These are phyloP conservation scores for Platycnemis pennipes DNA, from an alignment of 2,888 invertebrate genomes.

Conservation along the genomic window DNA sequence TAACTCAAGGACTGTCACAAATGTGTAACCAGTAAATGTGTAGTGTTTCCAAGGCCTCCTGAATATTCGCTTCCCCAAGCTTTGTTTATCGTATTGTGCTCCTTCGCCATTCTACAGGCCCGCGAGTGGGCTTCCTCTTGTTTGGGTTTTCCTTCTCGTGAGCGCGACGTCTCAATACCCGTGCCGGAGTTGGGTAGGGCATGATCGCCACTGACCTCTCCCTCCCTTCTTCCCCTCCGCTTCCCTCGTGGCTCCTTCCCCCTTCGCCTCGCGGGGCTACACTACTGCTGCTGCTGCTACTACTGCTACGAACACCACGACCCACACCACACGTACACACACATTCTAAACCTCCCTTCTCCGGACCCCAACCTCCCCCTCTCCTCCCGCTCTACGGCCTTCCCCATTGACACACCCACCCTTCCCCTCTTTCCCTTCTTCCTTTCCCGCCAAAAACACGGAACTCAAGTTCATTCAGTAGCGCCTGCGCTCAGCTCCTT, in stretches of 20 bases:
- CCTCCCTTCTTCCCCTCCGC: constrained; percentile 18
- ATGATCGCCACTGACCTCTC: constrained; percentile 64
- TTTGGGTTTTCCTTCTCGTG: neutral
- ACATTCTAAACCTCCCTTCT: constrained; percentile 40
- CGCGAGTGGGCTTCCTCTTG: neutral
- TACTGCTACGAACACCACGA: constrained; percentile 5
- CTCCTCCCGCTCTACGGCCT: constrained; percentile 48
- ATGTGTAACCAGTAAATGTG: no score
- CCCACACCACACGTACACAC: constrained; percentile 40
- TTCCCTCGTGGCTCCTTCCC: constrained; percentile 19
- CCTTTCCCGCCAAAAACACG: constrained; percentile 62
- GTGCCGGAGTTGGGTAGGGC: constrained; percentile 66
- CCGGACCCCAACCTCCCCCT: neutral
- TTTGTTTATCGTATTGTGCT: no score
- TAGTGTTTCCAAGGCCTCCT: no score
- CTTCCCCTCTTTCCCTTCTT: constrained; percentile 69
- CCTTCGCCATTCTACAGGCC: neutral
- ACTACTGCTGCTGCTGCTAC: neutral
- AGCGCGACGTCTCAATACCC: constrained; percentile 67
- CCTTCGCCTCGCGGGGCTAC: constrained; percentile 35
- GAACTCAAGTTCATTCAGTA: constrained; percentile 62
- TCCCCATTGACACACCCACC: constrained; percentile 66
- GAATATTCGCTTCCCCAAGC: no score
- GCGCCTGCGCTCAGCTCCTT: constrained; percentile 74
- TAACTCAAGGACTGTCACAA: no score